A percentile compares a stretch with the other conserved stretches of the same genome.
Evolutionary conservation across 2,113 vertebrate species (phyloP).

Genomic region (Pongo pygmaeus): DNA sequence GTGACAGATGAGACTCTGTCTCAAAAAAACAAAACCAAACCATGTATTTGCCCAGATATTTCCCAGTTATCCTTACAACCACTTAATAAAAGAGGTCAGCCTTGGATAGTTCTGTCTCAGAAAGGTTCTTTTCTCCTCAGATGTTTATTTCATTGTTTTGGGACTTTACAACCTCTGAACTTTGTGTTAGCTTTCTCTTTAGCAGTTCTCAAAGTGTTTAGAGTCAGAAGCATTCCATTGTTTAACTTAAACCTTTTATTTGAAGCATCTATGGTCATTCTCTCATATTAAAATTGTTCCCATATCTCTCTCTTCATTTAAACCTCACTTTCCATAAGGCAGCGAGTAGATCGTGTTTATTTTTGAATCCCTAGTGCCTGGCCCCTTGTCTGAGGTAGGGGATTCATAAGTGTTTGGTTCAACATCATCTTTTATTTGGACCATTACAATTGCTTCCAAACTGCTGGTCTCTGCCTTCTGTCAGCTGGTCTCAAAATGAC

Average conservation of each 20-base stretch:
- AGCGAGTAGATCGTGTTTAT: not conserved
- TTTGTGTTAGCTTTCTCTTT: not conserved
- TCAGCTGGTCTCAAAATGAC: not conserved
- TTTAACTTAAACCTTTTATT: slow-evolving; percentile 28
- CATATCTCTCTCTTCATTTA: not conserved
- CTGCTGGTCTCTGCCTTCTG: not conserved
- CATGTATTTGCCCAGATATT: not conserved
- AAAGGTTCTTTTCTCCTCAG: not conserved
- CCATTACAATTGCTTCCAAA: not conserved
- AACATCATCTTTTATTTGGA: not conserved
- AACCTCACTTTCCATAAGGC: not conserved
- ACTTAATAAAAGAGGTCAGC: not conserved
- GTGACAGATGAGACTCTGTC: too few species aligned
- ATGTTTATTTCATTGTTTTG: slow-evolving; percentile 7
- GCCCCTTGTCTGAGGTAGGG: not conserved
- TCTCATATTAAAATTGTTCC: not conserved
- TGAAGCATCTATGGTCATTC: not conserved
- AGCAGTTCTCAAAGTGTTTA: not conserved
- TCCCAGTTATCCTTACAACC: not conserved
- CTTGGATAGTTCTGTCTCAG: not conserved
- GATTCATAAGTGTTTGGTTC: not conserved
- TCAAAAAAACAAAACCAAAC: not conserved
- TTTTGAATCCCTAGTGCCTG: not conserved
- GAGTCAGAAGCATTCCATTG: not conserved
- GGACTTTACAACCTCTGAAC: not conserved